These are phyloP conservation scores for Eulemur albifrons DNA, from an alignment of 2,797 vertebrate species.

Conservation along the genomic window DNA sequence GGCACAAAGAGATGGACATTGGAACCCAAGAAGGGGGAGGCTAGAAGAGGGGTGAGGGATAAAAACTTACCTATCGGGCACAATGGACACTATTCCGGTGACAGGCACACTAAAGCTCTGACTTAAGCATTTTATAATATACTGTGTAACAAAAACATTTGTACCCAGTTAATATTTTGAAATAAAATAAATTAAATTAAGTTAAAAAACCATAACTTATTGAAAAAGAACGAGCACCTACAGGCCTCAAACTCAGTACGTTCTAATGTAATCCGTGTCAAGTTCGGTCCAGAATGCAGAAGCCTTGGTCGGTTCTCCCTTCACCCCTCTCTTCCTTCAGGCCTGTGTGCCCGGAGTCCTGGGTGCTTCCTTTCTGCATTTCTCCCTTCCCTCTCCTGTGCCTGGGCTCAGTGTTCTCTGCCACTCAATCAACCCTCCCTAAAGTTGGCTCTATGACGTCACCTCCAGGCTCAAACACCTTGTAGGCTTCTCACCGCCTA, in stretches of 20 bases:
- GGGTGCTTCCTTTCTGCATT: neutral
- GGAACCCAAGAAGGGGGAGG: neutral
- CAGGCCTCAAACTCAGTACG: rapidly evolving
- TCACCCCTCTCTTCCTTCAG: neutral
- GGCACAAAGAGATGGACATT: neutral
- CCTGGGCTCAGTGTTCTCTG: neutral
- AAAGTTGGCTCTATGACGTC: neutral
- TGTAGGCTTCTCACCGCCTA: neutral
- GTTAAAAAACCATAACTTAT: neutral
- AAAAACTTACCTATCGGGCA: neutral
- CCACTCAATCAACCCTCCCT: neutral
- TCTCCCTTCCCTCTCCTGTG: neutral
- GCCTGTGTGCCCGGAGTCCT: rapidly evolving
- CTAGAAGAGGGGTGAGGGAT: neutral
- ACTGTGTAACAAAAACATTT: neutral
- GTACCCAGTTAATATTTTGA: neutral
- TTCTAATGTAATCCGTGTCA: rapidly evolving
- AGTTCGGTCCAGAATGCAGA: neutral
- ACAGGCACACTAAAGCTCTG: neutral
- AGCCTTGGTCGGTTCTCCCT: neutral
- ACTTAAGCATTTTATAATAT: neutral
- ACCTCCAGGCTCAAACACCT: neutral
- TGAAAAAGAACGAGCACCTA: neutral
- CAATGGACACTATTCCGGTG: neutral
- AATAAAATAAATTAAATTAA: neutral